Evolutionary conservation across 2,797 vertebrate genomes (phyloP), one percentile per base, ranked within the genome.

Genomic region (Astyanax mexicanus): DNA sequence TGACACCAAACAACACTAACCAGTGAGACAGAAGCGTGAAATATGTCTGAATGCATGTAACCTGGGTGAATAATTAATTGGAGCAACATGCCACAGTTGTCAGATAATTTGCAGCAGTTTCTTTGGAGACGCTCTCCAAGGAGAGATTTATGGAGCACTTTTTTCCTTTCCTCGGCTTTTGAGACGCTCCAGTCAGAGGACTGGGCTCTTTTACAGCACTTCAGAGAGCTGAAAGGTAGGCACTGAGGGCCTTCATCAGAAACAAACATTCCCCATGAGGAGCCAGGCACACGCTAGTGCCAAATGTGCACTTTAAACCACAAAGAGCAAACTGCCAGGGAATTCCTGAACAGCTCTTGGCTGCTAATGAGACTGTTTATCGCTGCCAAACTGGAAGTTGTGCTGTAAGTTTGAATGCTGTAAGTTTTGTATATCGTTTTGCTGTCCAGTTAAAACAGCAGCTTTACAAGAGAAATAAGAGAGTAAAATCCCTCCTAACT

Each of bases 31-130:
- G 13, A 60, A 89, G 85, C 81, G 88, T 90, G 85, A 89, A 81
- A 83, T 81, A 23, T 49, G 19, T 68, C 32, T 52, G 73, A 70
- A 47, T 45, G 65, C 76, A 78, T 75, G 47, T 87, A 88, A 90
- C 88, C 81, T 87, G 77, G 72, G 80, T 88, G 82, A 82, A 82
- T 80, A 90, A 89, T 88, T 92, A 92, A 92, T 92, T 89, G 86
- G 83, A 81, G 85, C 88, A 89, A 85, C 88, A 89, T 86, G 87
- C 83, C 84, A 84, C 81, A 77, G 64, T 85, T 88, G 83, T 89
- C 84, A 83, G 87, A 86, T 77, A 76, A 80, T 85, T 83, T 82
- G 77, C 85, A 25, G 79, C 69, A 87, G 74, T 86, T 75, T 85
- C 81, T 68, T 79, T 83, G 74, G 72, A 79, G 86, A 79, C 74